Evolutionary conservation across 2,797 vertebrate genomes (phyloP), one percentile per base, ranked within the genome.

Genomic region (Strix occidentalis): DNA sequence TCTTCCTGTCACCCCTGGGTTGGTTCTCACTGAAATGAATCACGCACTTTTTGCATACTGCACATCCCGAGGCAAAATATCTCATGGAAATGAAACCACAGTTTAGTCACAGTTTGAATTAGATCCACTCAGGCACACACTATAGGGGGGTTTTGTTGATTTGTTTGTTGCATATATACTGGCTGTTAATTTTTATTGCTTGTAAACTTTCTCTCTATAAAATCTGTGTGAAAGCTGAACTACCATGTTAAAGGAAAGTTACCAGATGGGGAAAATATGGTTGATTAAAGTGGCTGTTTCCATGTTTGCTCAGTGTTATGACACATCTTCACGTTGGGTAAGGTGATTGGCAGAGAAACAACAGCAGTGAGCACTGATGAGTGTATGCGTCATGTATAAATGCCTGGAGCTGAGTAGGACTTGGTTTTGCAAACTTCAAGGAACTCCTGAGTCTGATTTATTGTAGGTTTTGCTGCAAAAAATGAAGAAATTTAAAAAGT

Each of bases 251-350:
- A 92, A 93, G 66, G 69, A 75, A 96, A 95, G 82, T 95, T 97
- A 94, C 94, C 96, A 96, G 95, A 97, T 97, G 92, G 96, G 92
- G 71, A 89, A 96, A 95, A 95, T 92, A 94, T 84, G 87, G 75
- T 82, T 91, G 95, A 96, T 93, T 95, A 90, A 95, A 94, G 96
- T 89, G 87, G 63, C 69, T 95, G 87, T 92, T 96, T 86, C 91
- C 88, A 87, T 95, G 82, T 90, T 92, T 93, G 71, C 84, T 88
- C 84, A 91, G 81, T 92, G 88, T 95, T 95, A 95, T 97, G 96
- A 96, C 90, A 97, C 95, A 94, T 95, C 93, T 92, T 96, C 96
- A 84, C 70, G 69, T 12, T 88, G 90, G 91, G 60, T 90, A 87
- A 95, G 92, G 94, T 96, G 93, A 97, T 74, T 95, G 87, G 95